Conservation (phyloP, 2,797 vertebrate species). For the Pogonophryne albipinna region DNA sequence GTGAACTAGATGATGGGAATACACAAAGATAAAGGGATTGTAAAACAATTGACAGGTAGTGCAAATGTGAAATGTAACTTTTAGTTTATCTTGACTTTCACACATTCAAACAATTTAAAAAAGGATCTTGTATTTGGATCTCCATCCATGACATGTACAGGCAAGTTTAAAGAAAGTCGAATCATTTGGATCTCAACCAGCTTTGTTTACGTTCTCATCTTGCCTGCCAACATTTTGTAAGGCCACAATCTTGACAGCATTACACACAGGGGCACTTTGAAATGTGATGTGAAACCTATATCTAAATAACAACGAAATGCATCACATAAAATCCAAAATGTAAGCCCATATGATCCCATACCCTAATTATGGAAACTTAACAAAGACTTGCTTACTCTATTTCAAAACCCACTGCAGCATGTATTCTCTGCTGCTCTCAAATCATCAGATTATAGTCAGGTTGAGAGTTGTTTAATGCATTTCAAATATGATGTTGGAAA, state of each 20-base stretch:
- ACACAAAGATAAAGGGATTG: conserved; percentile 22
- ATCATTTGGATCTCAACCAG: conserved; percentile 55
- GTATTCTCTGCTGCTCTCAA: conserved; percentile 9
- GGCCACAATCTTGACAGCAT: conserved; percentile 38
- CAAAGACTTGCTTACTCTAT: conserved; percentile 38
- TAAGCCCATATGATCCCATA: conserved; percentile 31
- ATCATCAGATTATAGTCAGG: conserved; percentile 27
- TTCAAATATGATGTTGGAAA: conserved; percentile 31
- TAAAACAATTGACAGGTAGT: conserved; percentile 47
- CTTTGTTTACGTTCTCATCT: conserved; percentile 65
- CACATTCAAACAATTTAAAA: conserved; percentile 24
- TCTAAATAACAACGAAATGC: conserved; percentile 53
- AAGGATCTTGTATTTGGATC: conserved; percentile 30
- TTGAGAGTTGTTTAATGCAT: not conserved
- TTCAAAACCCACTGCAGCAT: conserved; percentile 15
- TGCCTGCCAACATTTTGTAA: conserved; percentile 59
- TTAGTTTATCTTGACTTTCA: conserved; percentile 22
- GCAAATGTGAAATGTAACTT: conserved; percentile 8
- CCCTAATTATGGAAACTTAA: conserved; percentile 47
- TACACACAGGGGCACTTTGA: conserved; percentile 55
- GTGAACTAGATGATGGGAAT: conserved; percentile 37
- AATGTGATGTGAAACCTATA: conserved; percentile 49
- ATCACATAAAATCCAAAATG: conserved; percentile 17
- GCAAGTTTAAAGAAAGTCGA: conserved; percentile 40
- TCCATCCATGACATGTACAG: conserved; percentile 42